A percentile compares a stretch with the other conserved stretches of the same genome.
These are phyloP conservation scores for Schizotus pectinicornis DNA, from an alignment of 2,888 invertebrate species.

Conservation along the genomic window DNA sequence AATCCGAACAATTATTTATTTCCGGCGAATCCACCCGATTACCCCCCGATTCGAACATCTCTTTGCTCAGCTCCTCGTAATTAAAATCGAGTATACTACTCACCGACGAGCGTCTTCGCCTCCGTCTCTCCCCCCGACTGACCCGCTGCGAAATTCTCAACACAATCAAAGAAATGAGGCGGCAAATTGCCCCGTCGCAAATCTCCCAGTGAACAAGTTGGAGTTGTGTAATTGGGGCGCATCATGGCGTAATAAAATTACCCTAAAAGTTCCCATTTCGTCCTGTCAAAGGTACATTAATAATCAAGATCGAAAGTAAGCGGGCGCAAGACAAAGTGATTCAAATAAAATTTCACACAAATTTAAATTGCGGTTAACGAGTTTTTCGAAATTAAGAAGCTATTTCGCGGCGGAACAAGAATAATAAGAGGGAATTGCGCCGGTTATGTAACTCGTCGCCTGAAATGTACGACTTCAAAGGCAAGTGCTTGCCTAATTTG, in stretches of 20 bases:
- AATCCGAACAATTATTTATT: conserved; percentile 56
- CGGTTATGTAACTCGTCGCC: conserved; percentile 41
- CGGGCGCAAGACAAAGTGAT: conserved; percentile 42
- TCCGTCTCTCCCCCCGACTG: conserved; percentile 6
- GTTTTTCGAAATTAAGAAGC: conserved; percentile 57
- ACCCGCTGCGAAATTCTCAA: conserved; percentile 17
- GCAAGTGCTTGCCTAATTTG: conserved; percentile 52
- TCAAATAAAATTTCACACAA: conserved; percentile 55
- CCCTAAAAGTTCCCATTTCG: conserved; percentile 16
- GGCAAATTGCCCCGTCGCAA: conserved; percentile 37
- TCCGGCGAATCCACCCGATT: conserved; percentile 53
- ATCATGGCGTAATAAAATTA: conserved; percentile 14
- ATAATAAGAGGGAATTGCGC: conserved; percentile 51
- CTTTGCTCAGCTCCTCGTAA: conserved; percentile 53
- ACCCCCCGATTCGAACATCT: conserved; percentile 45
- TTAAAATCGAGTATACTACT: conserved; percentile 45
- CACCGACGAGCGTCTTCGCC: conserved; percentile 9
- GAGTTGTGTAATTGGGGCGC: not conserved
- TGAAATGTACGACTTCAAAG: conserved; percentile 52
- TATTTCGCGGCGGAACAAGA: conserved; percentile 54
- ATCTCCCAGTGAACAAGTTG: conserved; percentile 18
- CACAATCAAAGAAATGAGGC: conserved; percentile 45
- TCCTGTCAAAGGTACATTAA: conserved; percentile 25
- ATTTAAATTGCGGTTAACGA: conserved; percentile 57
- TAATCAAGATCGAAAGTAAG: conserved; percentile 28